A percentile compares a stretch with the other conserved stretches of the same genome.
phyloP scores from a whole-genome alignment of 2,113 vertebrate genomes.

The Atrichornis clamosus region DNA sequence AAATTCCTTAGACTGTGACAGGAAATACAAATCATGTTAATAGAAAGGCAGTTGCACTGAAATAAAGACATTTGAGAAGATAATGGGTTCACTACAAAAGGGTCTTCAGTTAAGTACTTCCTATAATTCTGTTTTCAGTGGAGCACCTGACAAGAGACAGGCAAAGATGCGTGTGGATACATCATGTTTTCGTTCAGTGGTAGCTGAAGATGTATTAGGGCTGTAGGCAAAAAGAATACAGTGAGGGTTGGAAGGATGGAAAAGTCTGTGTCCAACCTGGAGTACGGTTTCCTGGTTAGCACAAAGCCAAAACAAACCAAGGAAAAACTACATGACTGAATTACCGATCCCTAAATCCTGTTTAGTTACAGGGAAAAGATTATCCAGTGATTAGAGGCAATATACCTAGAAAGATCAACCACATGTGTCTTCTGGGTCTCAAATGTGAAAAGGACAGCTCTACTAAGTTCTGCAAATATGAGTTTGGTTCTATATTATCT shows the following conservation, averaged over 20 bases:
- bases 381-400: neutral
- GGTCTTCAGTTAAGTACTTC: neutral
- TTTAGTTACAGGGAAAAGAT: neutral
- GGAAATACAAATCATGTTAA: conserved; percentile 6
- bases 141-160: neutral
- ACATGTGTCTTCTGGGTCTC: neutral
- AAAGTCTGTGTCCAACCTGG: neutral
- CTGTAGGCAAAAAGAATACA: neutral
- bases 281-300: neutral
- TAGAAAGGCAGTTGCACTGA: neutral
- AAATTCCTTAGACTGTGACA: neutral
- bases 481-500: neutral
- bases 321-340: neutral
- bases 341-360: neutral
- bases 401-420: neutral
- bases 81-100: neutral
- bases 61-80: conserved; percentile 19
- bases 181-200: neutral
- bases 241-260: neutral
- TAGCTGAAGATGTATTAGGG: neutral
- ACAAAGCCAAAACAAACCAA: neutral
- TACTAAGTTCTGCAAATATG: neutral
- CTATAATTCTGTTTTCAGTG: neutral
- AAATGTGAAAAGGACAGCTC: neutral
- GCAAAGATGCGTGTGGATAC: neutral